phyloP scores from a whole-genome alignment of 2,888 invertebrate species.

The Thecocarcelia acutangulata region DNA sequence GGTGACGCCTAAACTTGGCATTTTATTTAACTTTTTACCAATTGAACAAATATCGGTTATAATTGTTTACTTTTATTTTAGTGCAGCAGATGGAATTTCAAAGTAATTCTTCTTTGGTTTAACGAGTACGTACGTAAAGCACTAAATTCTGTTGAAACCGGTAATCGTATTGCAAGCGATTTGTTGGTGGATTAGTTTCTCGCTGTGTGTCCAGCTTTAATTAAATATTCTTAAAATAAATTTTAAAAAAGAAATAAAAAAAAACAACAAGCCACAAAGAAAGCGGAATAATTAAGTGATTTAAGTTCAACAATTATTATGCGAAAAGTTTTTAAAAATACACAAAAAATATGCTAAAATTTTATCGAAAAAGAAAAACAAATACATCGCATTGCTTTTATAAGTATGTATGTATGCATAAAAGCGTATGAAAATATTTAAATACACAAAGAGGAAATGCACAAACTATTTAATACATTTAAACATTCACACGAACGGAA shows the following conservation, averaged over 20 bases:
- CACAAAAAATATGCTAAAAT: slow-evolving; percentile 34
- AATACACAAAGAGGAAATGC: not conserved
- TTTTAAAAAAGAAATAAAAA: not conserved
- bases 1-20: too few relatives aligned
- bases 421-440: not conserved
- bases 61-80: too few relatives aligned
- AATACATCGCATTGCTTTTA: too few relatives aligned
- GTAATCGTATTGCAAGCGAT: too few relatives aligned
- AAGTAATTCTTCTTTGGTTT: too few relatives aligned
- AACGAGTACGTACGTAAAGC: too few relatives aligned
- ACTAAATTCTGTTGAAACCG: too few relatives aligned
- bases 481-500: not conserved
- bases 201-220: too few relatives aligned
- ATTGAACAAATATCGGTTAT: too few relatives aligned
- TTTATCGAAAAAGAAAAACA: slow-evolving; percentile 7
- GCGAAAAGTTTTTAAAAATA: slow-evolving; percentile 49
- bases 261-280: not conserved
- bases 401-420: not conserved
- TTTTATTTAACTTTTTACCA: too few relatives aligned
- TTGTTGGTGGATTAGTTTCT: too few relatives aligned
- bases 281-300: slow-evolving; percentile 60
- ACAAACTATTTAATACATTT: not conserved
- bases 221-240: not conserved
- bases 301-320: slow-evolving; percentile 62
- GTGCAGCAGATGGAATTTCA: too few relatives aligned